Evolutionary conservation across 2,888 invertebrate species (phyloP), one percentile per base, ranked within the genome.

Genomic region (Empis stercorea): DNA sequence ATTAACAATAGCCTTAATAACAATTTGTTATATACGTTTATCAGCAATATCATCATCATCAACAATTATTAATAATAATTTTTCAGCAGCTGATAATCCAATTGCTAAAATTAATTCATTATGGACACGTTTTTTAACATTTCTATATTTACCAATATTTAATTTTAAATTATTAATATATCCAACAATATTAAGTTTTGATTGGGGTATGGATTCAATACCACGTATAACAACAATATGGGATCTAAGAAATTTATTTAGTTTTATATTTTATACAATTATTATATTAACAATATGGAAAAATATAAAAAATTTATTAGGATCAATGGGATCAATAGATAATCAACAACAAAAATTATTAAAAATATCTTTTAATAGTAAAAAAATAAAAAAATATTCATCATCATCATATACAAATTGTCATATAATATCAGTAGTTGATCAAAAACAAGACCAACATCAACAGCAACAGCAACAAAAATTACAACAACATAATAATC

Each of bases 141-240:
- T 94, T 71, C 74, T 84, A 54, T 93, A 92, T 67, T 78, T 97
- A 57, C 95, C 96, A 37, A 84, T 86, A 40, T 84, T 91, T 64
- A 95, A 96, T 71, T 82, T 92, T 60, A 80, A 81, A 67, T 78
- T 96, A 60, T 74, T 96, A 51, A 66, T 95, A 37, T 89, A 82
- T 66, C 96, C 96, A 7, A 78, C 79, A 57, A 81, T 83, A 56
- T 75, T 97, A 47, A 94, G 94, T 68, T 97, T 95, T 72, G 96
- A 97, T 71, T 97, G 96, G 97, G 94, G 95, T 23, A 96, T 97
- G 96, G 93, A 94, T 59, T 85, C 96, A 2, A 81, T 97, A 59
- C 92, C 94, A 10, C 77, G 88, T 51, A 80, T 97, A 56, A 81
- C 81, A 43, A 77, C 80, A 27, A 57, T 88, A 15, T 73, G 79